Conservation (phyloP, 2,113 vertebrate species). For the Tor tambroides region DNA sequence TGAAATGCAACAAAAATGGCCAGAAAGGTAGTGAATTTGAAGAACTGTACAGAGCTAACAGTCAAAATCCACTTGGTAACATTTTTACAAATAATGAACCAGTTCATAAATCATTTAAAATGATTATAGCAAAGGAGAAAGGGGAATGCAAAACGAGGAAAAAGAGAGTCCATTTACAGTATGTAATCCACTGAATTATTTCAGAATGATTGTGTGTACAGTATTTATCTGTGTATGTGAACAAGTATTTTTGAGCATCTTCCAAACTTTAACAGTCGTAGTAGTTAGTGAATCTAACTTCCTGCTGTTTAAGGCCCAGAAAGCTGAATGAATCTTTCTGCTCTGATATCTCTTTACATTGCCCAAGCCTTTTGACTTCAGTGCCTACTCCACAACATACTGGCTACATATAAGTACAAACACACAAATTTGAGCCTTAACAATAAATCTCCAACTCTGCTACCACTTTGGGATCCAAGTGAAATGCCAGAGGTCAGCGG, state of each 20-base stretch:
- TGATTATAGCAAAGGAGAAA: too few relatives aligned
- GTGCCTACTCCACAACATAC: neutral
- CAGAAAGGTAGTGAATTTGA: neutral
- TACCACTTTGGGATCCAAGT: neutral
- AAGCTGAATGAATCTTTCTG: conserved; percentile 5
- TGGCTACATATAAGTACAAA: neutral
- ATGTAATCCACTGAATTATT: too few relatives aligned
- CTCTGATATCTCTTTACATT: conserved; percentile 30
- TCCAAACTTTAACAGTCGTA: neutral
- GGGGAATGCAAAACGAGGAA: too few relatives aligned
- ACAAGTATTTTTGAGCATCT: neutral
- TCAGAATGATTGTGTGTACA: neutral
- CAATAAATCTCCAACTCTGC: neutral
- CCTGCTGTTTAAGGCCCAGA: conserved; percentile 7
- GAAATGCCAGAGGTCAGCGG: neutral
- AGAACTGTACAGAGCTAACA: neutral
- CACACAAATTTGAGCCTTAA: neutral
- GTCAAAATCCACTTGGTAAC: neutral
- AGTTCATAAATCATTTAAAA: too few relatives aligned
- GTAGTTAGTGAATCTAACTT: neutral
- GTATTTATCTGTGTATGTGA: neutral
- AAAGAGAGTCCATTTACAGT: too few relatives aligned
- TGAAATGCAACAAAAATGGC: neutral
- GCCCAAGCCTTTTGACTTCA: conserved; percentile 15
- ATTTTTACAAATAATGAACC: neutral